Evolutionary conservation across 2,113 vertebrate species (phyloP).

Genomic region (Phyllostomus discolor): DNA sequence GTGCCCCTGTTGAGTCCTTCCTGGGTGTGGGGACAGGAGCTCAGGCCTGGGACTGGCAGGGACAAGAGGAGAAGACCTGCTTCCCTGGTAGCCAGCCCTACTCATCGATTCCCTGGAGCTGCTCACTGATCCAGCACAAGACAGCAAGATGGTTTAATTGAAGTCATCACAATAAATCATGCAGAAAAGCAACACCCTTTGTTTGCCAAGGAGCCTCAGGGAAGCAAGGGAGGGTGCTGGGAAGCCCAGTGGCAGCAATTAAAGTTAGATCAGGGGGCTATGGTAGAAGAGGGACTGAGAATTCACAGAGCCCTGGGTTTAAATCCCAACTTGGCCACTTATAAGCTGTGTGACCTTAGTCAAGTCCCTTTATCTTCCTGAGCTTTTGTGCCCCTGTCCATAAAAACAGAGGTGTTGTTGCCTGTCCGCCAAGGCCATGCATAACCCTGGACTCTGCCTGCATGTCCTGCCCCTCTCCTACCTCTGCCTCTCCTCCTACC

Average conservation of each 20-base stretch:
- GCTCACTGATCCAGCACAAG: conserved; percentile 57
- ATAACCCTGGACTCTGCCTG: neutral
- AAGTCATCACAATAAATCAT: conserved; percentile 67
- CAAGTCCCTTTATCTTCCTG: neutral
- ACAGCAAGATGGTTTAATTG: conserved; percentile 63
- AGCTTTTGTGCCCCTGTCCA: neutral
- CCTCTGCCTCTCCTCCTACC: neutral
- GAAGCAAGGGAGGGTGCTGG: neutral
- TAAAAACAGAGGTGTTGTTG: neutral
- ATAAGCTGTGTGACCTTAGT: neutral
- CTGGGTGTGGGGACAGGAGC: neutral
- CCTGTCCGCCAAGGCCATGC: neutral
- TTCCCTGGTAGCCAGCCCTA: neutral
- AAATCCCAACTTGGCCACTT: neutral
- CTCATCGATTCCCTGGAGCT: conserved; percentile 29
- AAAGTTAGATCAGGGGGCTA: neutral
- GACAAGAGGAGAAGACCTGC: neutral
- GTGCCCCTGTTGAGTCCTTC: neutral
- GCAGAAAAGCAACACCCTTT: conserved; percentile 57
- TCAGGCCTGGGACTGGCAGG: neutral
- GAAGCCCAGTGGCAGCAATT: neutral
- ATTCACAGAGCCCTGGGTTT: neutral
- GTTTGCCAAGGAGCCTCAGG: neutral
- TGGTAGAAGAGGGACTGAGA: neutral
- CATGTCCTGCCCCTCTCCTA: neutral